These are phyloP conservation scores for Limnephilus auricula DNA, from an alignment of 2,888 invertebrate genomes.

Conservation along the genomic window DNA sequence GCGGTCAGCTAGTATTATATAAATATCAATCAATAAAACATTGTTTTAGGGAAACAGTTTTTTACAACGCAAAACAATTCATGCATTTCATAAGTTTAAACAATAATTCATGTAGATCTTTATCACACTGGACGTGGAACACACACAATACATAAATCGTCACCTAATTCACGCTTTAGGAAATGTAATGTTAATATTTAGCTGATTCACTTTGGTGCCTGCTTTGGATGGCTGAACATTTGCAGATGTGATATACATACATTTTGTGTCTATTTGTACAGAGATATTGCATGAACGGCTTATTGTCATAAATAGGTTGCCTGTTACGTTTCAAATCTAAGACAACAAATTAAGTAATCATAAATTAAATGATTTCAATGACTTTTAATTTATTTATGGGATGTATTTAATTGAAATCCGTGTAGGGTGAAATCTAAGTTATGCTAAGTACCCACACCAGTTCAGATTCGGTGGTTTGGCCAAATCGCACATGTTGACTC, in stretches of 20 bases:
- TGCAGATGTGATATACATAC: constrained; percentile 8
- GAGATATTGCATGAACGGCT: constrained; percentile 52
- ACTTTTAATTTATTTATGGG: neutral
- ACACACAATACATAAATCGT: neutral
- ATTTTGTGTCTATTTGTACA: constrained; percentile 39
- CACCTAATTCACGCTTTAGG: constrained; percentile 40
- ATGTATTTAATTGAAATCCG: neutral
- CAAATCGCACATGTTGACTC: no score
- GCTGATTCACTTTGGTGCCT: constrained; percentile 29
- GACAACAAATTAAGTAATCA: neutral
- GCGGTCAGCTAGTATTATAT: no score
- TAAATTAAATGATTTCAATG: neutral
- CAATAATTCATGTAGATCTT: neutral
- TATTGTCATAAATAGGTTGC: constrained; percentile 1
- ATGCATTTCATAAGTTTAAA: neutral
- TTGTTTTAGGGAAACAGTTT: constrained; percentile 39
- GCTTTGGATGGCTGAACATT: constrained; percentile 45
- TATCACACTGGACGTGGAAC: neutral
- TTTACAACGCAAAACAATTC: constrained; percentile 13
- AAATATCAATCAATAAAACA: neutral
- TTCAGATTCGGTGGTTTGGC: no score
- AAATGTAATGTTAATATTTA: constrained; percentile 19
- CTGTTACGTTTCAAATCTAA: neutral
- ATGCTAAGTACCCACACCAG: no score
- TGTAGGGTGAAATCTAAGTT: neutral